Evolutionary conservation across 2,888 invertebrate species (phyloP).

Genomic region (Tetropium fuscum): DNA sequence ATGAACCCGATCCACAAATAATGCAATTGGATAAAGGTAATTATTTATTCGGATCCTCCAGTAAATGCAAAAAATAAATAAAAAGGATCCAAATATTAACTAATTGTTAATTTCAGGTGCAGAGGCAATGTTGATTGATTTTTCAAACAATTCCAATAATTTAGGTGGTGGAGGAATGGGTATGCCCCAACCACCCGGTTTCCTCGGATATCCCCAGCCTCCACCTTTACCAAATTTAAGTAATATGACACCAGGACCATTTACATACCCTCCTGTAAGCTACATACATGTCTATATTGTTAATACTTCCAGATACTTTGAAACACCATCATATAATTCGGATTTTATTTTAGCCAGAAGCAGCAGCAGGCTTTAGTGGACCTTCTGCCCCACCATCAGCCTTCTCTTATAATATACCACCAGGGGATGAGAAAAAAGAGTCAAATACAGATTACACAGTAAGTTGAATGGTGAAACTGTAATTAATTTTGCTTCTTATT

Average conservation of each 20-base stretch:
- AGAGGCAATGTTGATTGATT: conserved; percentile 78
- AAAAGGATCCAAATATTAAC: no score
- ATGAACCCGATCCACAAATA: conserved; percentile 94
- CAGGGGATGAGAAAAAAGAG: conserved; percentile 73
- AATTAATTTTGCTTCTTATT: no score
- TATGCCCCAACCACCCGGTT: conserved; percentile 81
- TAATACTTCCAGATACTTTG: no score
- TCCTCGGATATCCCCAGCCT: conserved; percentile 83
- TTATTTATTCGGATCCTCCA: no score
- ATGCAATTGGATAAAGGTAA: conserved; percentile 78
- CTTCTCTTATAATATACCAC: conserved; percentile 78
- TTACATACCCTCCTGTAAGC: conserved; percentile 77
- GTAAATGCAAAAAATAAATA: no score
- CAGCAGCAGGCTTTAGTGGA: conserved; percentile 44
- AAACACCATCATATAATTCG: no score
- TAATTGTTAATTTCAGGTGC: conserved; percentile 54
- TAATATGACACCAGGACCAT: conserved; percentile 70
- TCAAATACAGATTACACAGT: conserved; percentile 73
- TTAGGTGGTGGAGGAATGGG: conserved; percentile 66
- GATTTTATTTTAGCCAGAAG: conserved; percentile 36
- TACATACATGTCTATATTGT: no score
- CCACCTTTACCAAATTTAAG: conserved; percentile 72
- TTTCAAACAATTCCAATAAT: conserved; percentile 72
- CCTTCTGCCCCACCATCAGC: conserved; percentile 59
- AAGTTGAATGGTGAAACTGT: conserved; percentile 38